phyloP scores from a whole-genome alignment of 1,140 invertebrate species.

The fruit fly (Drosophila melanogaster) region DNA sequence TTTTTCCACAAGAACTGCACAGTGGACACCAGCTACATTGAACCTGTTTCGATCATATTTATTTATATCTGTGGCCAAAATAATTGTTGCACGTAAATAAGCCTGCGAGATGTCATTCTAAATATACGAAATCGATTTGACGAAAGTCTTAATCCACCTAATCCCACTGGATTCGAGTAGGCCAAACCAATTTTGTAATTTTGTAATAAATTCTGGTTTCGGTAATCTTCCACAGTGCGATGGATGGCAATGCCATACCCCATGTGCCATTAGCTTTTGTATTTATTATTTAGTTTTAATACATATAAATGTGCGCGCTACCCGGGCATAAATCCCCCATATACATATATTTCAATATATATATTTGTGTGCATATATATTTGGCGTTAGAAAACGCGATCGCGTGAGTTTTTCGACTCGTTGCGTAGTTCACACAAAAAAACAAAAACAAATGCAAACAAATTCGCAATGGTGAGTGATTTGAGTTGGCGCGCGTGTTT shows the following conservation, averaged over 20 bases:
- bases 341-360: slow-evolving; percentile 12
- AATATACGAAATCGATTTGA: slow-evolving; percentile 26
- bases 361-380: slow-evolving; percentile 19
- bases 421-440: slow-evolving; percentile 45
- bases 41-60: not conserved
- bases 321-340: slow-evolving; percentile 7
- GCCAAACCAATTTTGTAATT: slow-evolving; percentile 11
- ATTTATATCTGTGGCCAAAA: too few relatives aligned
- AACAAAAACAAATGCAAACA: slow-evolving; percentile 15
- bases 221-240: slow-evolving; percentile 44
- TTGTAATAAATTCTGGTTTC: slow-evolving; percentile 38
- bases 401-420: slow-evolving; percentile 64
- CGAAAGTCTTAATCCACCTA: slow-evolving; percentile 20
- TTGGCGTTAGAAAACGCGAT: slow-evolving; percentile 55
- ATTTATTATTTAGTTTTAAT: slow-evolving; percentile 50
- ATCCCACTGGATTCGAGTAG: not conserved
- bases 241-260: slow-evolving; percentile 10
- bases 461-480: slow-evolving; percentile 28
- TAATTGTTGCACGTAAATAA: slow-evolving; percentile 3
- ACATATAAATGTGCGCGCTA: slow-evolving; percentile 31
- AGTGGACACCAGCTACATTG: slow-evolving; percentile 13
- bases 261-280: slow-evolving; percentile 15
- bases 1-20: slow-evolving; percentile 37
- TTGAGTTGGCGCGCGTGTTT: slow-evolving; percentile 40
- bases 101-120: not conserved